Percentiles rank a stretch among this genome's conserved stretches.
Evolutionary conservation across 2,797 vertebrate genomes (phyloP).

Genomic region (Microctenopoma lineatum): DNA sequence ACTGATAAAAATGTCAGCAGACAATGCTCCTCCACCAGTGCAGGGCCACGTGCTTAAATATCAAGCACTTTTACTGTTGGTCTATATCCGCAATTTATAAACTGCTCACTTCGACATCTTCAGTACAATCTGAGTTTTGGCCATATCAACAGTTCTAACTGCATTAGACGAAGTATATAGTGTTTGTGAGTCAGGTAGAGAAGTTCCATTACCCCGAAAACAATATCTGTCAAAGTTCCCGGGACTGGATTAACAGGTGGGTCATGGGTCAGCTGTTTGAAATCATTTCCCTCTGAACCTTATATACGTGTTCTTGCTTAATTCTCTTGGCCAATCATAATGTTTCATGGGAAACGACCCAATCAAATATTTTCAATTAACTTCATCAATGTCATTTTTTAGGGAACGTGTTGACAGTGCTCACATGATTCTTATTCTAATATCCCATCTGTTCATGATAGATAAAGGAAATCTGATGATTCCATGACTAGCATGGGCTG

Average conservation of each 20-base stretch:
- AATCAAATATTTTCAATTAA: conserved; percentile 19
- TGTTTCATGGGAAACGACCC: conserved; percentile 39
- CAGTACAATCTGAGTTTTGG: neutral
- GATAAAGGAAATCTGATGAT: conserved; percentile 44
- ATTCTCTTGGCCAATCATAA: conserved; percentile 29
- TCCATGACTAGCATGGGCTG: conserved; percentile 30
- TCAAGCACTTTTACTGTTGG: neutral
- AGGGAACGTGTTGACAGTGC: conserved; percentile 17
- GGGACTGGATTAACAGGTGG: neutral
- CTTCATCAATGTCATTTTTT: conserved; percentile 26
- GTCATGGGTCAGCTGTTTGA: neutral
- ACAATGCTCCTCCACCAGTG: conserved; percentile 62
- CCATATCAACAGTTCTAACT: neutral
- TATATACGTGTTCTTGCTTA: neutral
- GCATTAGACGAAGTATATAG: neutral
- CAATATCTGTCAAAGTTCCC: no score
- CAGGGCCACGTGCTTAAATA: neutral
- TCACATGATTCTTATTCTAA: conserved; percentile 30
- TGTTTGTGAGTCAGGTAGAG: neutral
- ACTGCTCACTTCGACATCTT: neutral
- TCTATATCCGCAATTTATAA: neutral
- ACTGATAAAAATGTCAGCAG: conserved; percentile 51
- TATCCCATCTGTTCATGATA: conserved; percentile 58
- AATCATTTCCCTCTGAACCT: conserved; percentile 2
- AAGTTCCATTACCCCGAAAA: neutral